These are phyloP conservation scores for Andrena fulva DNA, from an alignment of 2,888 invertebrate genomes.

Conservation along the genomic window DNA sequence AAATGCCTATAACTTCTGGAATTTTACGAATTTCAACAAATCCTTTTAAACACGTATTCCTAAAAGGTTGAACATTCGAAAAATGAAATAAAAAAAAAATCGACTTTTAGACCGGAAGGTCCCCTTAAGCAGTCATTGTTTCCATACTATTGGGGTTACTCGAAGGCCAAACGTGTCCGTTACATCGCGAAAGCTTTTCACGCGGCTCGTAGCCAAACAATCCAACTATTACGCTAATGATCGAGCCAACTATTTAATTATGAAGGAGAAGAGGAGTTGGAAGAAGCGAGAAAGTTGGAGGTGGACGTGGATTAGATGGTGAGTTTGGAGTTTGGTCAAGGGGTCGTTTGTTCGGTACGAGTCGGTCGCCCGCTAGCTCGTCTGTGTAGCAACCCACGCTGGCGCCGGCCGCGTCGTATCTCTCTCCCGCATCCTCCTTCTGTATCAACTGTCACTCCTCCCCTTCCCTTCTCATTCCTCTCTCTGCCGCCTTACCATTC, in stretches of 20 bases:
- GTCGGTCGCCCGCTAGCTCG: slow-evolving; percentile 58
- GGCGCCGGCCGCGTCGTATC: slow-evolving; percentile 80
- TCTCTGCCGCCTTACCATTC: not conserved
- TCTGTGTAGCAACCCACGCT: slow-evolving; percentile 82
- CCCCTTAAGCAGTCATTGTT: slow-evolving; percentile 17
- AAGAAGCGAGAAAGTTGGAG: slow-evolving; percentile 34
- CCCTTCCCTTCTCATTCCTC: slow-evolving; percentile 6
- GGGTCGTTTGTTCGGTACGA: slow-evolving; percentile 74
- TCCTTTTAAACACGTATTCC: no score
- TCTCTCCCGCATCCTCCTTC: slow-evolving; percentile 61
- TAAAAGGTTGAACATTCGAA: no score
- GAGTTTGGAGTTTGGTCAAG: slow-evolving; percentile 75
- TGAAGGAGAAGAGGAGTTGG: not conserved
- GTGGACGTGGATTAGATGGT: slow-evolving; percentile 50
- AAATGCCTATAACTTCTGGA: no score
- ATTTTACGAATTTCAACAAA: no score
- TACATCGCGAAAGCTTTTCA: not conserved
- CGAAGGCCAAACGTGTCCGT: not conserved
- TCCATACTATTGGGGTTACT: not conserved
- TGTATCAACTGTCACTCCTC: slow-evolving; percentile 45
- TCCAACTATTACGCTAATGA: not conserved
- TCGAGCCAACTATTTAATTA: not conserved
- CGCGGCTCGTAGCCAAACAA: no score
- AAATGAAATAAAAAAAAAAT: no score
- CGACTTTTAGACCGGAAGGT: no score